Evolutionary conservation across 2,113 vertebrate species (phyloP).

Genomic region (Turdus rufiventris): DNA sequence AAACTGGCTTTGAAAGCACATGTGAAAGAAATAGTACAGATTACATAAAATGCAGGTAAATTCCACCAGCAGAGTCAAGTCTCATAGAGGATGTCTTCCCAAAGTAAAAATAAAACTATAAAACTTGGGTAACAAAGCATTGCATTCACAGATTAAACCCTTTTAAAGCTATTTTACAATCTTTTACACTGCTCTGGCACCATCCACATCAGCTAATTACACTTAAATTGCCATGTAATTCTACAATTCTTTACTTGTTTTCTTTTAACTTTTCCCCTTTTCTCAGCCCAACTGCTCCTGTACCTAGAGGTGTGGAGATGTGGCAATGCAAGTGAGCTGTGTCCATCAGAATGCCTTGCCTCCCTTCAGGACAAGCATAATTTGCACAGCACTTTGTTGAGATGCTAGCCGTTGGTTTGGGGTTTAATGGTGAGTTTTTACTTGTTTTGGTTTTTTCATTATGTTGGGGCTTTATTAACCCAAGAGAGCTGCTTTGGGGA

Average conservation of each 20-base stretch:
- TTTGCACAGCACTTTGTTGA: background rate
- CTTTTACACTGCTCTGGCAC: background rate
- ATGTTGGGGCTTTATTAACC: background rate
- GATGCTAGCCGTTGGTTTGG: background rate
- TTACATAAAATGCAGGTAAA: background rate
- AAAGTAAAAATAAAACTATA: background rate
- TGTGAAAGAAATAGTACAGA: background rate
- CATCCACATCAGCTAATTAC: background rate
- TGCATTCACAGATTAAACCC: background rate
- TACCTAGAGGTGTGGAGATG: background rate
- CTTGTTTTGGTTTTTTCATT: background rate
- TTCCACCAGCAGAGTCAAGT: background rate
- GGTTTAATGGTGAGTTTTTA: background rate
- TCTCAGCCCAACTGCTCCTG: background rate
- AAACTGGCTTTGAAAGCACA: background rate
- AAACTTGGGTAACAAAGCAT: background rate
- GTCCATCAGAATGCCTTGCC: background rate
- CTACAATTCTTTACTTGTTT: background rate
- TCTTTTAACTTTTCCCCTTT: background rate
- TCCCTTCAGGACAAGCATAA: background rate
- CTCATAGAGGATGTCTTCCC: background rate
- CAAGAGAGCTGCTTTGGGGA: background rate
- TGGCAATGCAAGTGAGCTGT: background rate
- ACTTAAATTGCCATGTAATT: background rate
- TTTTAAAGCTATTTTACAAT: background rate